These are phyloP conservation scores for Meandrusa payeni DNA, from an alignment of 2,888 invertebrate species.

Conservation along the genomic window DNA sequence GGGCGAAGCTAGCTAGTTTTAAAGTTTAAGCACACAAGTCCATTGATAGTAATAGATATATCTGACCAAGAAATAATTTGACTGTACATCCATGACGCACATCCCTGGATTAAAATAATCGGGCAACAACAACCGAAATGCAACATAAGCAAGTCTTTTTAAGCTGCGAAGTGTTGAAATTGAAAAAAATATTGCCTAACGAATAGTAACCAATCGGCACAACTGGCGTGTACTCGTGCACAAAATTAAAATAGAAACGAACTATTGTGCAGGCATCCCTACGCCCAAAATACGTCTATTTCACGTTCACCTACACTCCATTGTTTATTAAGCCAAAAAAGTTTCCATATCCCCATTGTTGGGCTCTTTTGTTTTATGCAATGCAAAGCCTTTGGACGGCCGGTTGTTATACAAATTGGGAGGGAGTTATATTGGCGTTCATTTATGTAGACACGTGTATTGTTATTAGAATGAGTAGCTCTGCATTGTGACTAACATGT, in stretches of 20 bases:
- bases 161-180: conserved; percentile 22
- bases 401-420: conserved; percentile 51
- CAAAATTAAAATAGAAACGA: conserved; percentile 26
- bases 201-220: conserved; percentile 23
- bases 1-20: no score
- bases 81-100: no score
- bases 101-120: conserved; percentile 15
- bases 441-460: conserved; percentile 21
- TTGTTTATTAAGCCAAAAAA: conserved; percentile 72
- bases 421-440: conserved; percentile 40
- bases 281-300: conserved; percentile 61
- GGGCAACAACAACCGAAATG: conserved; percentile 12
- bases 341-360: conserved; percentile 66
- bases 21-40: no score
- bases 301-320: conserved; percentile 64
- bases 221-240: conserved; percentile 12
- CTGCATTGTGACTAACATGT: conserved; percentile 14
- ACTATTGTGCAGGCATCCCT: conserved; percentile 42
- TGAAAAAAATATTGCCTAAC: conserved; percentile 25
- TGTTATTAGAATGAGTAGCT: conserved; percentile 21
- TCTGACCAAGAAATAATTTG: no score
- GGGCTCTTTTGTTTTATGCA: conserved; percentile 68
- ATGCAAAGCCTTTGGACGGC: conserved; percentile 52
- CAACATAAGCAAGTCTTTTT: conserved; percentile 11
- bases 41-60: no score